phyloP scores from a whole-genome alignment of 2,888 invertebrate species.

The Alloscopus bannaensis region DNA sequence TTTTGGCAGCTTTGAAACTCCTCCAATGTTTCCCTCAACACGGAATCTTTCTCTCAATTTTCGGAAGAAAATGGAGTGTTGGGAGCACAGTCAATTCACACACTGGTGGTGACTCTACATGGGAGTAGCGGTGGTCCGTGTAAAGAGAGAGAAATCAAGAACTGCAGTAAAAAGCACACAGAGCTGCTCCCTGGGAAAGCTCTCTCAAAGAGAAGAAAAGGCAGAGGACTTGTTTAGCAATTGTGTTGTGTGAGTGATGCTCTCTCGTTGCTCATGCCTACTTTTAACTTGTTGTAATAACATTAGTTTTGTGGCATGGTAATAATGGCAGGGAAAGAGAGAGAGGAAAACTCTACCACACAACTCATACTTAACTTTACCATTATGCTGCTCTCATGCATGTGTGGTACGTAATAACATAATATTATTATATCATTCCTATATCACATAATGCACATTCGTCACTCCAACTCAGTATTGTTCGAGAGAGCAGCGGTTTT shows the following conservation, averaged over 20 bases:
- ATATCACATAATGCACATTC: slow-evolving; percentile 39
- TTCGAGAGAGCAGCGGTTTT: too few species aligned
- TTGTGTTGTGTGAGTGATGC: slow-evolving; percentile 16
- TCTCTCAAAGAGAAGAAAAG: not conserved
- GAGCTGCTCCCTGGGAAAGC: slow-evolving; percentile 3
- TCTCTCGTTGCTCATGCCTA: not conserved
- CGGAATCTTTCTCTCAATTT: not conserved
- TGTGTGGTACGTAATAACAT: too few species aligned
- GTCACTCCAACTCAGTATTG: too few species aligned
- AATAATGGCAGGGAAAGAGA: not conserved
- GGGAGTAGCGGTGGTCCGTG: not conserved
- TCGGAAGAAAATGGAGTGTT: slow-evolving; percentile 9
- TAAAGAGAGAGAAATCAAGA: too few species aligned
- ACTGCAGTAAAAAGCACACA: slow-evolving; percentile 1
- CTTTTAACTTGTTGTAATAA: slow-evolving; percentile 2
- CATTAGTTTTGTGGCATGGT: too few species aligned
- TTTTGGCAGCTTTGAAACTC: slow-evolving; percentile 4
- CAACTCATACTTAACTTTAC: not conserved
- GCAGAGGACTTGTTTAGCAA: not conserved
- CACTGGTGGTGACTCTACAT: slow-evolving; percentile 30
- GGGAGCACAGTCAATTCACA: slow-evolving; percentile 32
- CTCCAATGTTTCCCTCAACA: slow-evolving; percentile 20
- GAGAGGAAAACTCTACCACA: not conserved
- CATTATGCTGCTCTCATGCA: too few species aligned
- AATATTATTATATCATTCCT: slow-evolving; percentile 13